A percentile compares a stretch with the other conserved stretches of the same genome.
Evolutionary conservation across 2,888 invertebrate genomes (phyloP).

Genomic region (Tetropium fuscum): DNA sequence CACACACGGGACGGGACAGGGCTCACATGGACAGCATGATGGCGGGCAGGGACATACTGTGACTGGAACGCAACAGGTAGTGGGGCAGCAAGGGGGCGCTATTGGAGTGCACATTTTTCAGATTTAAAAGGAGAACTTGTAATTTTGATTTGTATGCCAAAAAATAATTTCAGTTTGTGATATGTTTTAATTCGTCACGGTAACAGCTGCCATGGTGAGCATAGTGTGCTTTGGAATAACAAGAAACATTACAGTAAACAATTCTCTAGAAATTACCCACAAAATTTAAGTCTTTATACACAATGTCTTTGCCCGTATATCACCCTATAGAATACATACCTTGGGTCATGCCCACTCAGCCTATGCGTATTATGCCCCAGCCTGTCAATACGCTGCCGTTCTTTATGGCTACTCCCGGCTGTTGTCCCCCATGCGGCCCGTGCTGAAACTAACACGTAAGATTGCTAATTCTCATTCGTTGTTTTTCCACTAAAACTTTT

Average conservation of each 20-base stretch:
- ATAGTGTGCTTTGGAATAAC: no score
- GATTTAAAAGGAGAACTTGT: constrained; percentile 1
- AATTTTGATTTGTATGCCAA: constrained; percentile 10
- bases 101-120: constrained; percentile 24
- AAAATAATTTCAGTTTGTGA: background rate
- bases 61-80: constrained; percentile 39
- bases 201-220: no score
- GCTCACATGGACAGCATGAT: constrained; percentile 28
- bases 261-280: no score
- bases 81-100: constrained; percentile 38
- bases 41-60: constrained; percentile 41
- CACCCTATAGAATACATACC: constrained; percentile 29
- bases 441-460: constrained; percentile 9
- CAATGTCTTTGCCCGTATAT: constrained; percentile 15
- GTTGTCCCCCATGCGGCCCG: constrained; percentile 9
- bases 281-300: constrained; percentile 20
- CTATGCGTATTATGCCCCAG: constrained; percentile 25
- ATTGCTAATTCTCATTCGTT: no score
- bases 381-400: constrained; percentile 33
- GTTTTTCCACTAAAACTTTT: no score
- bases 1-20: constrained; percentile 36
- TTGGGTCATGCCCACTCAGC: constrained; percentile 29
- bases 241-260: no score
- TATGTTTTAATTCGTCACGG: constrained; percentile 11
- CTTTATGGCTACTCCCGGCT: constrained; percentile 21